Evolutionary conservation across 30 jellyfish, hydroid and myxozoan species (phyloP), one percentile per base, ranked within the genome.

Genomic region (Aurelia aurita complex sp. Pacific): DNA sequence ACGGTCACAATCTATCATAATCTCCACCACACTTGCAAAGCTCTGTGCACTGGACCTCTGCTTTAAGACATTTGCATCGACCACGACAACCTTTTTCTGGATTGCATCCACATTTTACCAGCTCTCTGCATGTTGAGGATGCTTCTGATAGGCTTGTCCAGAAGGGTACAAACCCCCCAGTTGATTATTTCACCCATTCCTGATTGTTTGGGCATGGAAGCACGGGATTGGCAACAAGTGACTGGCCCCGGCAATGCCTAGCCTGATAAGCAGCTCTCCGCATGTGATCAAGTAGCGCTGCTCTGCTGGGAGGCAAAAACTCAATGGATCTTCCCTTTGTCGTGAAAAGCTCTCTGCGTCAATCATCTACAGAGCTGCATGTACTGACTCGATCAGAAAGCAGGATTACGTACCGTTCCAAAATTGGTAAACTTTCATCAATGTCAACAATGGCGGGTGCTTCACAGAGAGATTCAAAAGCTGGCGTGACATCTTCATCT

Each of bases 261-360:
- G 75, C 86, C 57, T 71, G 92, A 73, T 55, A 62, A 18, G 52
- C 87, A 34, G 87, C 92, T 83, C 92, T 72, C 54, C 64, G 36
- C n/a, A 54, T 68, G 29, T 83, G 92, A 62, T 83, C 80, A 54
- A 38, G 78, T 15, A 82, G 85, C 29, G 91, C 91, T 15, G 80
- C 87, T 60, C 46, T 50, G 18, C 69, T 59, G 10, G 86, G 92
- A 15, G 92, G 92, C 17, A 83, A 12, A 62, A 57, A 17, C 16
- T 83, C 81, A n/a, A 83, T 59, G 53, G 76, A 15, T 19, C 77
- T 67, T 43, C 77, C 73, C 29, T 23, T 54, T 85, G 75, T 54
- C 17, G 64, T 35, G 71, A 85, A 85, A 34, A 85, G 78, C 85
- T 75, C 67, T 63, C 66, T 64, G 18, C 89, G 76, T 15, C 63